Base-by-base conservation (phyloP, 2,888 invertebrate species). In the Callyntrura sp. region DNA sequence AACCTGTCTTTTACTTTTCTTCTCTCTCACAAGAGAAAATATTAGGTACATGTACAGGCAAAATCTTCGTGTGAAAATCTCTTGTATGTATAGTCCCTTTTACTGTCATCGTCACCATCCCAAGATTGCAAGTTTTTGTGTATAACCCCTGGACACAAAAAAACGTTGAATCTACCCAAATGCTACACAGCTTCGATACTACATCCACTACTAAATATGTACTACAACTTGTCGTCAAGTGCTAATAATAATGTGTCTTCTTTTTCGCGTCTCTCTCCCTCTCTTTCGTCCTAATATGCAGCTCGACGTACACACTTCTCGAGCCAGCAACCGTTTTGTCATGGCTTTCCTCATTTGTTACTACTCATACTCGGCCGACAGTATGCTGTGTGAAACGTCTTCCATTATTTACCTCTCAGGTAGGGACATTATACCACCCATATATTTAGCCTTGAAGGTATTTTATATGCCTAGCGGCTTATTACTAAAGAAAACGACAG, bases 11-110 rank as follows among this genome's bases (percentile, higher is more conserved):
- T n/a, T n/a, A n/a, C 48, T 48, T 14, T 17, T 14, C 35, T 48
- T 70, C 43, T 14, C 70, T 43, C 70, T 35, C 68, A 68, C 68
- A 62, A 25, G 51, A 25, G 51, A 11, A 57, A 57, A 68, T 68
- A 68, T 86, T 86, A 86, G 23, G 79, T 68, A 79, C 87, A 70
- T 86, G 79, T 35, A 62, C 57, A 70, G 87, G 70, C 79, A 81
- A 35, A 35, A 81, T 87, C 87, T 87, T 87, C 70, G 81, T 81
- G 70, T 87, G 81, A 87, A 87, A 87, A 87, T 81, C 86, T 85
- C 55, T 28, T 84, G 73, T 84, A 25, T 84, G 73, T 84, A 25
- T 25, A 55, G 78, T 17, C 45, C 48, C 48, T 55, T 17, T n/a
- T 55, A 55, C n/a, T n/a, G n/a, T 48, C 28, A 35, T 68, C 68